Evolutionary conservation across 2,888 invertebrate genomes (phyloP).

Genomic region (Acholoe squamosa): DNA sequence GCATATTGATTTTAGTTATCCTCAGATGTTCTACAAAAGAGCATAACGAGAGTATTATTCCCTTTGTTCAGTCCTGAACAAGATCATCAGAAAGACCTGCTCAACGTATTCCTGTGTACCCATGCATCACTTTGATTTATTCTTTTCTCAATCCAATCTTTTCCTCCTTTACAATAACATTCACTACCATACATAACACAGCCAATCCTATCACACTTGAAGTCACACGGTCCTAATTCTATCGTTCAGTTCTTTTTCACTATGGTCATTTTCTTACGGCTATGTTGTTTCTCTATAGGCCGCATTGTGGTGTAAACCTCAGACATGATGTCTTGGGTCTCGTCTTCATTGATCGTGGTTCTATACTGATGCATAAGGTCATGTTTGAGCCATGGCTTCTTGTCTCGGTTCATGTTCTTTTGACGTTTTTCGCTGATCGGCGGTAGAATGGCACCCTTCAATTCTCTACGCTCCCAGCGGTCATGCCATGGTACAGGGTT

Average conservation of each 20-base stretch:
- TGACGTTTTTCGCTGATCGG: conserved; percentile 73
- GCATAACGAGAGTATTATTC: too few relatives aligned
- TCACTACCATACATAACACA: too few relatives aligned
- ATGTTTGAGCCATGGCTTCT: conserved; percentile 91
- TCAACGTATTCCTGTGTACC: too few relatives aligned
- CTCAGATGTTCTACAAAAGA: too few relatives aligned
- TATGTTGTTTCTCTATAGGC: conserved; percentile 81
- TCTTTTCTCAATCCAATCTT: too few relatives aligned
- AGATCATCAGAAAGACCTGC: too few relatives aligned
- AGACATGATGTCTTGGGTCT: conserved; percentile 92
- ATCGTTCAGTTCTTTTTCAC: not conserved
- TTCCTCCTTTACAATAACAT: too few relatives aligned
- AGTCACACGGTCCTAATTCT: too few relatives aligned
- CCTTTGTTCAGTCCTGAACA: too few relatives aligned
- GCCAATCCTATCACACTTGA: too few relatives aligned
- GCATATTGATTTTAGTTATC: too few relatives aligned
- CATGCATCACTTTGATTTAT: too few relatives aligned
- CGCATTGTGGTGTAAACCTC: conserved; percentile 86
- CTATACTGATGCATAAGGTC: conserved; percentile 97
- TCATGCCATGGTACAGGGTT: conserved; percentile 92
- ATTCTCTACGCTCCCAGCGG: conserved; percentile 88
- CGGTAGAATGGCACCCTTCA: conserved; percentile 78
- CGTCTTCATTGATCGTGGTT: conserved; percentile 92
- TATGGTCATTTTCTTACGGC: conserved; percentile 73
- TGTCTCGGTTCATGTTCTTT: conserved; percentile 85